A percentile compares a stretch with the other conserved stretches of the same genome.
Evolutionary conservation across 2,888 invertebrate species (phyloP).

Genomic region (Myopa tessellatipennis): DNA sequence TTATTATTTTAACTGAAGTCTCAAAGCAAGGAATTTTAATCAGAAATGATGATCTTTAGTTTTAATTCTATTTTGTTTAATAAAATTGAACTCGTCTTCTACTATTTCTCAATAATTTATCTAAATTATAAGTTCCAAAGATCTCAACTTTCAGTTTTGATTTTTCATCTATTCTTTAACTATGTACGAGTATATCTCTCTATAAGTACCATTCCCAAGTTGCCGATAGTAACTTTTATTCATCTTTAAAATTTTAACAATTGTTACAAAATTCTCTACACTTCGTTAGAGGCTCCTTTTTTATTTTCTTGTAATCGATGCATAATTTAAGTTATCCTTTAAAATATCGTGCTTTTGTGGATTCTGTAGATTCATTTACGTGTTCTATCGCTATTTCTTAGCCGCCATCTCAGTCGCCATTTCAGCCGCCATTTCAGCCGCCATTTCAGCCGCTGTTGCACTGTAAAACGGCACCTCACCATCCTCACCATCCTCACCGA

Average conservation of each 20-base stretch:
- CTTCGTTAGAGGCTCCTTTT: slow-evolving; percentile 6
- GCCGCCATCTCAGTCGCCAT: neutral
- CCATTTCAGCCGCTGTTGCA: neutral
- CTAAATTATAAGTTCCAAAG: too few relatives aligned
- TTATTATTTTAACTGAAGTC: too few relatives aligned
- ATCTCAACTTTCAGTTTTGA: too few relatives aligned
- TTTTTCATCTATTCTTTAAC: too few relatives aligned
- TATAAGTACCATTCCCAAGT: too few relatives aligned
- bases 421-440: neutral
- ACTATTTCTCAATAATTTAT: too few relatives aligned
- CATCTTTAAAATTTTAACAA: slow-evolving; percentile 26
- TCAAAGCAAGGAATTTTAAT: too few relatives aligned
- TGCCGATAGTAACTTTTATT: too few relatives aligned
- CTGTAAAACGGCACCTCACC: neutral
- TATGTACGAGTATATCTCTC: too few relatives aligned
- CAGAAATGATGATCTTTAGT: neutral
- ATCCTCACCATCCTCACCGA: neutral
- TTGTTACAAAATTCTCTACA: slow-evolving; percentile 29
- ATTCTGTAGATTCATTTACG: neutral
- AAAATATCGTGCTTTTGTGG: neutral
- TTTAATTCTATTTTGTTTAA: neutral
- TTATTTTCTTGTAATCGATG: neutral
- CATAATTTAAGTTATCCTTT: slow-evolving; percentile 29
- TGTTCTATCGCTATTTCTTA: neutral
- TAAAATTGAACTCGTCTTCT: too few relatives aligned